Percentiles rank a stretch among this genome's conserved stretches.
phyloP scores from a whole-genome alignment of 2,888 invertebrate species.

The Labia minor region DNA sequence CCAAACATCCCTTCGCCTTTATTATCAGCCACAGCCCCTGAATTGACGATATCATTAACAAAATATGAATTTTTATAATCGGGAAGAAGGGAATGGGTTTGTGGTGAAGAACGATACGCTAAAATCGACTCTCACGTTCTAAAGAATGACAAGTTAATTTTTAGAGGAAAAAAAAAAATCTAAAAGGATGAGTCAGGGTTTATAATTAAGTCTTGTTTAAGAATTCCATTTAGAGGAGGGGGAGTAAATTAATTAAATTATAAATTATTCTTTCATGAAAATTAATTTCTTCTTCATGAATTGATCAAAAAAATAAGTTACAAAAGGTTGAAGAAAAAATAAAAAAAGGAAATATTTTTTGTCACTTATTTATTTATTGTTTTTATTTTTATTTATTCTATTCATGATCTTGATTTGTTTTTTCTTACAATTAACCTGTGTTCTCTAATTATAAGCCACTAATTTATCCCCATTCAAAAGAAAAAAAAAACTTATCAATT shows the following conservation, averaged over 20 bases:
- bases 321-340: too few species aligned
- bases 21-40: neutral
- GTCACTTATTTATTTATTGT: too few species aligned
- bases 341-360: too few species aligned
- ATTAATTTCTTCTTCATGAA: too few species aligned
- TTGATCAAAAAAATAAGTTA: too few species aligned
- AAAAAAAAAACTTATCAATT: too few species aligned
- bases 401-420: too few species aligned
- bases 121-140: neutral
- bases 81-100: neutral
- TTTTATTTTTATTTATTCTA: too few species aligned
- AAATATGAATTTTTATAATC: neutral
- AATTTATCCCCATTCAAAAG: too few species aligned
- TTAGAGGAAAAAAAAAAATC: neutral
- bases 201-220: neutral
- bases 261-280: neutral
- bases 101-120: neutral
- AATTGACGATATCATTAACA: slow-evolving; percentile 7
- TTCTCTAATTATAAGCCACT: too few species aligned
- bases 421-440: too few species aligned
- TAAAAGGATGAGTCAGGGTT: neutral
- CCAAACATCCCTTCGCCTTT: neutral
- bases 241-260: neutral
- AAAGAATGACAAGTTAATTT: neutral
- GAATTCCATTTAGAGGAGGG: too few species aligned